Base-by-base conservation (phyloP, 2,797 vertebrate species). In the Pelodytes ibericus region DNA sequence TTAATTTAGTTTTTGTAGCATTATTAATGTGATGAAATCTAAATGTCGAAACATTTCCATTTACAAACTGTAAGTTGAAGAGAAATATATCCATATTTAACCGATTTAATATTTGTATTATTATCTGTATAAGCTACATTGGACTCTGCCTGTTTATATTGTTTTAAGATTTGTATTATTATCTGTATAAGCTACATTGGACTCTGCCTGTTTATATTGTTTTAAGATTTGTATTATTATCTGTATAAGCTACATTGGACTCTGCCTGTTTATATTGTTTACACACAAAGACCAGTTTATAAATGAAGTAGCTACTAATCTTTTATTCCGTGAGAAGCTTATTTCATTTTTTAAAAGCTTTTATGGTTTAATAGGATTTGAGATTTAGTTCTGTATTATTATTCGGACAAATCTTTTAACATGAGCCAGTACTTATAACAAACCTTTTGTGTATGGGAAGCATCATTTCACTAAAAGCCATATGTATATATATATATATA, bases 291-390 rank as follows among this genome's bases (percentile, higher is more conserved):
- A 44, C 41, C 41, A 53, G 49, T 22, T 7, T 20, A 7, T 24
- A 53, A 53, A 24, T 53, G 5, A 53, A 53, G 49, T 53, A 53
- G 49, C 49, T 53, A 7, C 49, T 53, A 53, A 53, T 53, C 49
- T 53, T 53, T 24, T 22, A 53, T 53, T 53, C 49, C 2, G 49
- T 53, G 3, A 11, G n/a, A n/a, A 53, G 49, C 49, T 53, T 53
- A 53, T 53, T 53, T 22, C 49, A n/a, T 53, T 53, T 22, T 53
- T 53, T 7, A 13, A 24, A 53, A 53, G 11, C n/a, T 16, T 53
- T 53, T 53, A 53, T 53, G 49, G n/a, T 53, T 53, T 53, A 53
- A 53, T 16, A 24, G 49, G 49, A 53, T 53, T 53, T 53, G 16
- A 20, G 49, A 24, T 53, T 24, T 16, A 24, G n/a, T 24, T 16